A percentile compares a stretch with the other conserved stretches of the same genome.
Evolutionary conservation across 1,140 invertebrate genomes (phyloP).

Genomic region (Tetramorium simillimum): DNA sequence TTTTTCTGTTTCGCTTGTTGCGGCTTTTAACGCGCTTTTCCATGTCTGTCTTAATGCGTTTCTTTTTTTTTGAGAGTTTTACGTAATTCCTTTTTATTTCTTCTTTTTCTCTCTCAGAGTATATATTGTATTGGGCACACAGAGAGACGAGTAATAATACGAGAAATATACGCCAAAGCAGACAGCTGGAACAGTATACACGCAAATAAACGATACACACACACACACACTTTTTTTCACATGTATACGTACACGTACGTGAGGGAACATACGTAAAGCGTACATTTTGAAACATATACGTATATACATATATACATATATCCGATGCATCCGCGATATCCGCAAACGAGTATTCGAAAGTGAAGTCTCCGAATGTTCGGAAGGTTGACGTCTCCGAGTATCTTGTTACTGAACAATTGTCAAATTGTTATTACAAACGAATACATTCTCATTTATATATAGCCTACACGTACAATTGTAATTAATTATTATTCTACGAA

Average conservation of each 20-base stretch:
- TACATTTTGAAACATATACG: constrained; percentile 47
- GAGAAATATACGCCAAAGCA: constrained; percentile 50
- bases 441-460: constrained; percentile 70
- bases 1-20: constrained; percentile 71
- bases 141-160: constrained; percentile 38
- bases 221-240: constrained; percentile 5
- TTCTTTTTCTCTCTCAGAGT: constrained; percentile 33
- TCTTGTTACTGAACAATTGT: constrained; percentile 56
- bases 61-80: constrained; percentile 61
- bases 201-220: constrained; percentile 38
- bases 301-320: background rate
- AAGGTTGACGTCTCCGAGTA: constrained; percentile 48
- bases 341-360: constrained; percentile 55
- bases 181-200: constrained; percentile 62
- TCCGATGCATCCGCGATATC: constrained; percentile 8
- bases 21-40: constrained; percentile 78
- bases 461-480: constrained; percentile 62
- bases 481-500: constrained; percentile 65
- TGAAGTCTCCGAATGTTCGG: background rate
- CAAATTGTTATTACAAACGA: constrained; percentile 55
- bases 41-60: constrained; percentile 68
- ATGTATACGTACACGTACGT: constrained; percentile 17
- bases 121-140: constrained; percentile 44
- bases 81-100: constrained; percentile 53
- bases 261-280: constrained; percentile 53